Percentiles rank a stretch among this genome's conserved stretches.
phyloP scores from a whole-genome alignment of 2,113 vertebrate species.

The Ramphastos sulfuratus region DNA sequence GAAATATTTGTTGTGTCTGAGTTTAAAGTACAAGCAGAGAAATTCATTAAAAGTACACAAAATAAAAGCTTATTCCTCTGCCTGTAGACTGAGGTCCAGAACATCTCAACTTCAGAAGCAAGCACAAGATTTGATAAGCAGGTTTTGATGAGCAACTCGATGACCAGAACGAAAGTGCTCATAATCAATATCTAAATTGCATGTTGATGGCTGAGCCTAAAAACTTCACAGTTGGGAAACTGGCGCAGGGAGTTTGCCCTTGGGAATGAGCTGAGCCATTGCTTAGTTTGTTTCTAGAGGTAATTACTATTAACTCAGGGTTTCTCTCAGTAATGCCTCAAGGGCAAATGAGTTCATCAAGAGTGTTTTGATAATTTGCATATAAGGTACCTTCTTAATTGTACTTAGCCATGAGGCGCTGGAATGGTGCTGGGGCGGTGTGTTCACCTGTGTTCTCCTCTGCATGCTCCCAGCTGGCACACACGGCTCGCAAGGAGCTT shows the following conservation, averaged over 20 bases:
- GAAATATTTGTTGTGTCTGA: not conserved
- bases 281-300: slow-evolving; percentile 7
- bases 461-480: not conserved
- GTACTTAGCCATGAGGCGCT: slow-evolving; percentile 9
- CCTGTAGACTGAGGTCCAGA: not conserved
- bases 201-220: not conserved
- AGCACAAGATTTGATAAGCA: not conserved
- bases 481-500: not conserved
- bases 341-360: slow-evolving; percentile 52
- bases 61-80: not conserved
- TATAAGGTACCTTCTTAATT: slow-evolving; percentile 51
- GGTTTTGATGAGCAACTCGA: not conserved
- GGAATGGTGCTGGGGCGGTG: slow-evolving; percentile 1
- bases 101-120: not conserved
- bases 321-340: slow-evolving; percentile 22
- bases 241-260: not conserved
- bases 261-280: not conserved
- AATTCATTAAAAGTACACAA: not conserved
- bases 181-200: slow-evolving; percentile 4
- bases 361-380: slow-evolving; percentile 53
- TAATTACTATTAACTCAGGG: slow-evolving; percentile 22
- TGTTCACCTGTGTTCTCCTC: not conserved
- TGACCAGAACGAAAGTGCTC: not conserved
- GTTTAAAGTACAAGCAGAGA: not conserved
- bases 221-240: not conserved